Conservation (phyloP, 1,140 invertebrate species). For the Sycophila sp. region DNA sequence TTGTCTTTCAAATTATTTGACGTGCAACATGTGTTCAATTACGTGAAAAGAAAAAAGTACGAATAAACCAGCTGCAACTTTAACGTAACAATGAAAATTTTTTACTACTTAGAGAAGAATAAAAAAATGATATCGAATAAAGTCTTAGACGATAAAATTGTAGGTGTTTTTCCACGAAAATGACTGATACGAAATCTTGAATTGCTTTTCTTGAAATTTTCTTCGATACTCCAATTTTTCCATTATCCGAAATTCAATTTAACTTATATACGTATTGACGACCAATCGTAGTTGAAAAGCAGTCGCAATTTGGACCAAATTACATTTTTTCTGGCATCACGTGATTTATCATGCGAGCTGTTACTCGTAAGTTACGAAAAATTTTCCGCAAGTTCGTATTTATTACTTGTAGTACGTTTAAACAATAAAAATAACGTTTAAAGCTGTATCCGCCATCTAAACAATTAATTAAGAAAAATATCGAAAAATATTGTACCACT, state of each 20-base stretch:
- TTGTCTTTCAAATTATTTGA: not conserved
- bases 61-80: not conserved
- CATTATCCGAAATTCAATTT: constrained; percentile 2
- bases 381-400: not conserved
- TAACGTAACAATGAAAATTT: not conserved
- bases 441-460: too few species aligned
- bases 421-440: not conserved
- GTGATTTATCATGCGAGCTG: not conserved
- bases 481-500: not conserved
- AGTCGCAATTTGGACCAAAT: constrained; percentile 24
- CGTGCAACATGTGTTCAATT: not conserved
- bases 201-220: constrained; percentile 1
- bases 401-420: too few species aligned
- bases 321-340: not conserved
- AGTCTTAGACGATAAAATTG: too few species aligned
- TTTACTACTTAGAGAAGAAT: not conserved
- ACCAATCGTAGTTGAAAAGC: constrained; percentile 31
- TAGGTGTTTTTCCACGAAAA: not conserved
- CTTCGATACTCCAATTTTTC: constrained; percentile 23
- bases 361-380: not conserved
- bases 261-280: constrained; percentile 12
- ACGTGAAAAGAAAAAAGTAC: not conserved
- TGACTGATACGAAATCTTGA: not conserved
- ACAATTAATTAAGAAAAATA: not conserved
- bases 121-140: too few species aligned